phyloP scores from a whole-genome alignment of 1,140 invertebrate genomes.

The Bursaphelenchus mucronatus region DNA sequence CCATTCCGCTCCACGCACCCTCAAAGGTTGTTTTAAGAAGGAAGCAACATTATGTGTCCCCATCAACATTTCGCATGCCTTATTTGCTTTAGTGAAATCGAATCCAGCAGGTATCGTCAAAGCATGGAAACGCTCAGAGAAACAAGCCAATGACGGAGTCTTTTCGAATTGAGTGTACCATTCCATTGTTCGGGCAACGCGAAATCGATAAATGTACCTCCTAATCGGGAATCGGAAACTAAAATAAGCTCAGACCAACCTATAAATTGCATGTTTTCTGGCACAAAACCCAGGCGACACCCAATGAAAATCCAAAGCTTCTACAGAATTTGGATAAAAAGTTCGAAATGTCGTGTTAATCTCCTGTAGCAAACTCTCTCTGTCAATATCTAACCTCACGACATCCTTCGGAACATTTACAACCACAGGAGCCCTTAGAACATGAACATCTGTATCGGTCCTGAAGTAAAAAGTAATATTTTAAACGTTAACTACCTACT shows the following conservation, averaged over 20 bases:
- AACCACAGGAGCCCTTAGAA: conserved; percentile 33
- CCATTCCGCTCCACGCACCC: conserved; percentile 23
- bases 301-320: conserved; percentile 30
- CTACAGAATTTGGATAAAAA: no score
- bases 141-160: conserved; percentile 27
- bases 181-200: conserved; percentile 23
- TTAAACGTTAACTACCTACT: conserved; percentile 25
- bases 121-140: conserved; percentile 36
- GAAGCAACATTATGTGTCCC: conserved; percentile 42
- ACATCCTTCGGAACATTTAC: conserved; percentile 23
- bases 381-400: no score
- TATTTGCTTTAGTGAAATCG: conserved; percentile 24
- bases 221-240: conserved; percentile 18
- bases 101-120: conserved; percentile 39
- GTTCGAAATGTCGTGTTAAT: no score
- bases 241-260: conserved; percentile 24
- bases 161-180: conserved; percentile 22
- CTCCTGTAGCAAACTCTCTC: no score
- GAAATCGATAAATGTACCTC: conserved; percentile 41
- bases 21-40: conserved; percentile 40
- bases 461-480: conserved; percentile 21
- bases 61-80: conserved; percentile 28
- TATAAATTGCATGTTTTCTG: conserved; percentile 30
- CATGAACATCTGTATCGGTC: conserved; percentile 46
- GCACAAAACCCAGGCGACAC: conserved; percentile 41